These are phyloP conservation scores for Petrocephalus microphthalmus DNA, from an alignment of 2,113 vertebrate genomes.

Conservation along the genomic window DNA sequence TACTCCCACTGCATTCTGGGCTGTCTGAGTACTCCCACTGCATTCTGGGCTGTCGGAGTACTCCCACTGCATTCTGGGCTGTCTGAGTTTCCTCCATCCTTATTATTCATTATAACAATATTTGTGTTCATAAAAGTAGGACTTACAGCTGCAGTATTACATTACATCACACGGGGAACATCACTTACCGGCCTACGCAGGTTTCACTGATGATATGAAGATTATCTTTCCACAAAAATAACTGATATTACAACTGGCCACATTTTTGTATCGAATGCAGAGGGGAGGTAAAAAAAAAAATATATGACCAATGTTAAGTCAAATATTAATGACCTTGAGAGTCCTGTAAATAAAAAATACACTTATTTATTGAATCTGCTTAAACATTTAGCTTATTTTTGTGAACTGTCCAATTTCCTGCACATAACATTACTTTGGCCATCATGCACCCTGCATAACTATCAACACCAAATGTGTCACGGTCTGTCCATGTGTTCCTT, in stretches of 20 bases:
- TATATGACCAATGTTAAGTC: not conserved
- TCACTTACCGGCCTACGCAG: not conserved
- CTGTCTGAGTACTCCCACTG: too few species aligned
- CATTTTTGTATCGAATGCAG: not conserved
- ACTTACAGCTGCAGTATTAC: not conserved
- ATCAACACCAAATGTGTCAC: too few species aligned
- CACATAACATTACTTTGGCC: not conserved
- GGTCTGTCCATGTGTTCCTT: too few species aligned
- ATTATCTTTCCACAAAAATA: not conserved
- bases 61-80: not conserved
- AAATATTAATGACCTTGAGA: not conserved
- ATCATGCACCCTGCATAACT: not conserved
- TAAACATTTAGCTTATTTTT: not conserved
- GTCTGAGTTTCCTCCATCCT: not conserved
- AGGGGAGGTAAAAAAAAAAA: not conserved
- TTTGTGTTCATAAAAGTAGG: not conserved
- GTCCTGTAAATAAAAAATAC: not conserved
- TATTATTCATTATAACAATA: not conserved
- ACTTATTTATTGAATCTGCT: not conserved
- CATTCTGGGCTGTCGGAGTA: too few species aligned
- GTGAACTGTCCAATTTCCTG: not conserved
- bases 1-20: too few species aligned
- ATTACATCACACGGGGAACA: not conserved
- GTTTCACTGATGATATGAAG: not conserved
- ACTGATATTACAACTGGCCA: not conserved